These are phyloP conservation scores for Cyclargus thomasi DNA, from an alignment of 1,140 invertebrate genomes.

Conservation along the genomic window DNA sequence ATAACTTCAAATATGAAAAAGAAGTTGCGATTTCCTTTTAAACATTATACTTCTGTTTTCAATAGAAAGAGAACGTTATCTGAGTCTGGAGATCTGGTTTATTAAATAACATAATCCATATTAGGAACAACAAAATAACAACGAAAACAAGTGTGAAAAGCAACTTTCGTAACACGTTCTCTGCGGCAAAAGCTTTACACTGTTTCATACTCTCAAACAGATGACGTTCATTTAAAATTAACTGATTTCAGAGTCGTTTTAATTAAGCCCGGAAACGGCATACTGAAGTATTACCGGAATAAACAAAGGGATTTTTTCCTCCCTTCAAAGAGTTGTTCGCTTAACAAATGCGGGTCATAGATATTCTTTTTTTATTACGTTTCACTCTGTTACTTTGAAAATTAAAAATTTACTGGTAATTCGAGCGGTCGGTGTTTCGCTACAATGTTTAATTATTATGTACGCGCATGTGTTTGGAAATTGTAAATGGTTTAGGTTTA, in stretches of 20 bases:
- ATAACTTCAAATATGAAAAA: too few species aligned
- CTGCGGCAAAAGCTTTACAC: slow-evolving; percentile 13
- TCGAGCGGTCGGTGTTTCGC: background rate
- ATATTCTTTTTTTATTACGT: slow-evolving; percentile 19
- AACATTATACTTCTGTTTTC: too few species aligned
- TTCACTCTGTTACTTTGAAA: slow-evolving; percentile 16
- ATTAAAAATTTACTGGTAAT: slow-evolving; percentile 6
- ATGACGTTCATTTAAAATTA: slow-evolving; percentile 33
- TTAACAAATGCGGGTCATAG: slow-evolving; percentile 28
- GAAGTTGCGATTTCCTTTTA: too few species aligned
- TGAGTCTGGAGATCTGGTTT: too few species aligned
- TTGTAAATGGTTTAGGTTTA: too few species aligned
- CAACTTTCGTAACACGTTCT: slow-evolving; percentile 1
- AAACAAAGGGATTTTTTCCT: slow-evolving; percentile 34
- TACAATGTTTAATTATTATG: too few species aligned
- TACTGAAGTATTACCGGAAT: slow-evolving; percentile 42
- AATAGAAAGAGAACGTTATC: too few species aligned
- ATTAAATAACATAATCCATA: too few species aligned
- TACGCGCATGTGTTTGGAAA: too few species aligned
- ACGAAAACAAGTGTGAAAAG: background rate
- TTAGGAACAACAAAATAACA: background rate
- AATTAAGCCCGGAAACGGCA: slow-evolving; percentile 53
- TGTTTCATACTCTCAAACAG: slow-evolving; percentile 21
- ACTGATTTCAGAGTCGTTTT: slow-evolving; percentile 42
- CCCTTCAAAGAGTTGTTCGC: slow-evolving; percentile 22